These are phyloP conservation scores for Iselma pallidipennis DNA, from an alignment of 2,888 invertebrate genomes.

Conservation along the genomic window DNA sequence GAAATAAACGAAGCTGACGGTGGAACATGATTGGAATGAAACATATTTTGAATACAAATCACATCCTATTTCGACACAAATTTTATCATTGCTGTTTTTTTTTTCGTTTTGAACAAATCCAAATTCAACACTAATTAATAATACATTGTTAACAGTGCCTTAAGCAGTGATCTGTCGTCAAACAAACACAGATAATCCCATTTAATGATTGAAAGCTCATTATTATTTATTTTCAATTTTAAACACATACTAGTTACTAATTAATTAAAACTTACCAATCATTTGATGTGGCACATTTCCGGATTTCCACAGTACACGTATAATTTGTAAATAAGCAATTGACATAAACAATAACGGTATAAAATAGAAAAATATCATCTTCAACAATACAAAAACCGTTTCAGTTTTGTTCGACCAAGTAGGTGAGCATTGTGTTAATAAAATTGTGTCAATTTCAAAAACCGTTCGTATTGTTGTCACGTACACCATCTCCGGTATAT, in stretches of 20 bases:
- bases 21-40: background rate
- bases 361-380: constrained; percentile 75
- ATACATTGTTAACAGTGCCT: too few relatives aligned
- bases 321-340: constrained; percentile 82
- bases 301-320: constrained; percentile 79
- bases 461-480: constrained; percentile 64
- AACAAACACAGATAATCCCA: too few relatives aligned
- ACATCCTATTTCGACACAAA: background rate
- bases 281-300: constrained; percentile 75
- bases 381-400: constrained; percentile 70
- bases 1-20: background rate
- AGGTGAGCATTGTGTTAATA: constrained; percentile 66
- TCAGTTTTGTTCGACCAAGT: constrained; percentile 73
- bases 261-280: constrained; percentile 42
- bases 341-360: constrained; percentile 82
- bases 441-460: constrained; percentile 57
- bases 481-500: constrained; percentile 77
- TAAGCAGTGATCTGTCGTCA: too few relatives aligned
- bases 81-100: too few relatives aligned
- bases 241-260: background rate
- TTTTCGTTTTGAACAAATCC: too few relatives aligned
- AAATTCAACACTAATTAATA: too few relatives aligned
- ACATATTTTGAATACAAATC: background rate
- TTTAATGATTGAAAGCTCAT: too few relatives aligned
- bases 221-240: background rate